Base-by-base conservation (phyloP, 2,797 vertebrate species). In the Potorous gilbertii region DNA sequence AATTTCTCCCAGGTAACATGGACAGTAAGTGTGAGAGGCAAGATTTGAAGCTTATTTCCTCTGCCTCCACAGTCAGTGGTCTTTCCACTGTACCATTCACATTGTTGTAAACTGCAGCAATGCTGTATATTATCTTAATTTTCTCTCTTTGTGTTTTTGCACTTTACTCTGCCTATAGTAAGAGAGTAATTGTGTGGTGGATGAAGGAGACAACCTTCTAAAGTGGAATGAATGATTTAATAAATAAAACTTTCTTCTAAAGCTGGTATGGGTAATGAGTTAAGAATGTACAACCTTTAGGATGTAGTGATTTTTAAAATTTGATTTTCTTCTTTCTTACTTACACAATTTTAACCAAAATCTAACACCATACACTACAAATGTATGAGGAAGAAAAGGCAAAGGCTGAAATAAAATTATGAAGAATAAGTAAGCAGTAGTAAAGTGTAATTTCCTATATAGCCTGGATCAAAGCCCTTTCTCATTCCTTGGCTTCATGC, bases 261-360 rank as follows among this genome's bases (percentile, higher is more conserved):
- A 40, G 27, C 12, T 40, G 46, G 31, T 50, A 46, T 95, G 52
- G 46, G 50, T 46, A n/a, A 16, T 31, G 21, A 54, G 0, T 13
- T 54, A 55, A 40, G 9, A 31, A 5, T 24, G 87, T 92, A 52
- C 96, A 94, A 21, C 55, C n/a, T 55, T 13, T 40, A 52, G 8
- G 87, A 57, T 13, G 91, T 34, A 91, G 54, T 91, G 56, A 55
- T 55, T 21, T 94, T 91, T 94, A 16, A 87, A 74, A 74, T 9
- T 74, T 74, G 81, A 87, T 29, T 91, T 87, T 93, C 34, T 87
- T 9, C 0, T 54, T 4, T 90, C 18, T 90, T 95, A 12, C 54
- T 10, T 57, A 3, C 10, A 14, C 56, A 46, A 5, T 55, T 97
- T 95, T 96, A 54, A 93, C 90, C 9, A 57, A 94, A 96, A 93